Evolutionary conservation across 2,888 invertebrate species (phyloP).

Genomic region (Chydorus sphaericus): DNA sequence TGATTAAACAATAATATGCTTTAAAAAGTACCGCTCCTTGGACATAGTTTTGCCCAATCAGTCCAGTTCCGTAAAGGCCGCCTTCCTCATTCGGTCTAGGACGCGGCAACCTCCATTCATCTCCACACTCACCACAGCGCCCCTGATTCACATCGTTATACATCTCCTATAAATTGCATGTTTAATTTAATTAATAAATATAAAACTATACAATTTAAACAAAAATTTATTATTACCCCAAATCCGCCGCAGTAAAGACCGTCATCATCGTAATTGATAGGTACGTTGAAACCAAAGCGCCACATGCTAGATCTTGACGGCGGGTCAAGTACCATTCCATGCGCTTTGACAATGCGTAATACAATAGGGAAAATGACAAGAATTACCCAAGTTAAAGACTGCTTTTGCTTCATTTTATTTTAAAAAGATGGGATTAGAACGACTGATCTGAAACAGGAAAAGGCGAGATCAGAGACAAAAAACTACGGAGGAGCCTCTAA

Average conservation of each 20-base stretch:
- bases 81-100: slow-evolving; percentile 32
- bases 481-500: too few species aligned
- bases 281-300: slow-evolving; percentile 34
- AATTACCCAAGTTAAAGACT: too few species aligned
- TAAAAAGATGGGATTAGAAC: too few species aligned
- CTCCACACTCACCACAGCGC: slow-evolving; percentile 31
- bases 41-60: slow-evolving; percentile 18
- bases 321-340: slow-evolving; percentile 40
- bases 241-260: slow-evolving; percentile 39
- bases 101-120: slow-evolving; percentile 26
- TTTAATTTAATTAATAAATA: background rate
- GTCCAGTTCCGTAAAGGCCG: slow-evolving; percentile 31
- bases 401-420: too few species aligned
- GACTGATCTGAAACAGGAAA: too few species aligned
- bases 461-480: too few species aligned
- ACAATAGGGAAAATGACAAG: background rate
- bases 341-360: slow-evolving; percentile 20
- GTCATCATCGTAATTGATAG: slow-evolving; percentile 38
- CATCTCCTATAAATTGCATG: background rate
- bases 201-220: background rate
- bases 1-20: background rate
- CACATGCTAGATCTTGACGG: slow-evolving; percentile 38
- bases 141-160: slow-evolving; percentile 21
- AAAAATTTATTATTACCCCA: too few species aligned
- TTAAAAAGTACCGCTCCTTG: slow-evolving; percentile 18